Conservation (phyloP, 2,113 vertebrate species). For the Perca fluviatilis region DNA sequence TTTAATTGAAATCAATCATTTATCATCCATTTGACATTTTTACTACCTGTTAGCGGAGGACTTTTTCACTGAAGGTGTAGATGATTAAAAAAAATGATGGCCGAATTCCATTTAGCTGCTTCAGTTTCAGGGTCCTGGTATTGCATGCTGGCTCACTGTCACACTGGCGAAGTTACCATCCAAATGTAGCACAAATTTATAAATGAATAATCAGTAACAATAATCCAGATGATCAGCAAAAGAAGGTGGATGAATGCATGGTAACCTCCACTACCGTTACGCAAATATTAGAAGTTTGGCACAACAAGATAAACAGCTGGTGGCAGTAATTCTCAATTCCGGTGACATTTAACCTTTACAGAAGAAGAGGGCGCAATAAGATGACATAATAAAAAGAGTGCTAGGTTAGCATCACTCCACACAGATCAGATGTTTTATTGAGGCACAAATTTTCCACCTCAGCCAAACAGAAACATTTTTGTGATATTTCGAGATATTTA, state of each 20-base stretch:
- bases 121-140: neutral
- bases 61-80: neutral
- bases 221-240: neutral
- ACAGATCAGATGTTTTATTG: neutral
- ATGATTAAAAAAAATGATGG: neutral
- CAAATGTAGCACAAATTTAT: neutral
- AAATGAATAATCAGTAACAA: neutral
- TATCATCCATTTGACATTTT: neutral
- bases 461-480: neutral
- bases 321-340: neutral
- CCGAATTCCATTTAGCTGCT: conserved; percentile 10
- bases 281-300: neutral
- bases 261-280: no score
- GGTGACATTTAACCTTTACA: neutral
- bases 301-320: neutral
- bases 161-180: neutral
- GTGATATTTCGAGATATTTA: neutral
- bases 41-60: neutral
- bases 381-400: no score
- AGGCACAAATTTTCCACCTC: neutral
- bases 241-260: neutral
- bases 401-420: neutral
- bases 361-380: neutral
- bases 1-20: neutral
- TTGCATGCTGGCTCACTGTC: neutral